Base-by-base conservation (phyloP, 2,888 invertebrate genomes). In the Carabus problematicus region DNA sequence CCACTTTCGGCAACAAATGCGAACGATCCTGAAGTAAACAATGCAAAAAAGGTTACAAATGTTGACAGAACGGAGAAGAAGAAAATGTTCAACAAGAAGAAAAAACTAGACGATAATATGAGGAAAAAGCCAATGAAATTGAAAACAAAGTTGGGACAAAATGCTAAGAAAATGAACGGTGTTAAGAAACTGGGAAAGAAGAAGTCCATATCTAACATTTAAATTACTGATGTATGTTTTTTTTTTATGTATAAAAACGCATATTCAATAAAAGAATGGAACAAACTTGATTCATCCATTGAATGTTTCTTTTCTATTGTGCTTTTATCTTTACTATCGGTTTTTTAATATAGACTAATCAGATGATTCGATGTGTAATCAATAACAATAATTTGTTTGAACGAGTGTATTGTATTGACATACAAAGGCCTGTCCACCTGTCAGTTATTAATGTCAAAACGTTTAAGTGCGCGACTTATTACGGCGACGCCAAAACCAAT, bases 401-500 rank as follows among this genome's bases (percentile, higher is more conserved):
- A 29, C 29, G 29, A 29, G 29, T 29, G 29, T 29, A 3, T 6
- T 29, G 29, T 29, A 6, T 29, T 29, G 29, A 29, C 29, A 29
- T 29, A 29, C 3, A 29, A 29, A 29, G 29, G 29, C 29, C 29
- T 29, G 29, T 29, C 29, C 29, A 29, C 29, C 29, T 29, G 29
- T 29, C 29, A 29, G 29, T 29, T 29, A 29, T 29, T 29, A 29
- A 29, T 29, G 29, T 29, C 29, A 6, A 29, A 29, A 29, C 29
- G 29, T 29, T 29, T 29, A 29, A 29, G 29, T 6, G 29, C 19
- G 52, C 16, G 52, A 19, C 19, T 16, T 52, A 18, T 56, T 63
- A 42, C 55, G 64, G 64, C 11, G 52, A 18, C 64, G 39, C 64
- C 64, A 64, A 64, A 64, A 64, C 64, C 41, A 64, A 64, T 64